Base-by-base conservation (phyloP, 2,797 vertebrate genomes). In the Syngnathus rostellatus region DNA sequence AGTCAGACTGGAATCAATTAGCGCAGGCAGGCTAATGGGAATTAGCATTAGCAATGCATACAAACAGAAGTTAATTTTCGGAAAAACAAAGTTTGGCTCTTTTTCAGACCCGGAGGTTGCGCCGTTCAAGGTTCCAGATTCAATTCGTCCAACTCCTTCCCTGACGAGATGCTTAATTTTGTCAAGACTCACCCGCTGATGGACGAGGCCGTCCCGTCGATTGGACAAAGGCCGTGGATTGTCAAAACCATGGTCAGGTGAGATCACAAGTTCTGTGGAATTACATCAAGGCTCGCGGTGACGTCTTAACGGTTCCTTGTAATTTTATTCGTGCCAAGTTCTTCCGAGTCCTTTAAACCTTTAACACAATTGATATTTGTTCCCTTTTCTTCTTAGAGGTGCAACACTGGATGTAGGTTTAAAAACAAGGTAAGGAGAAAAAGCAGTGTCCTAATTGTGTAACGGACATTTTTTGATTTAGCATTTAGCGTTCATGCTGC, bases 141-240 rank as follows among this genome's bases (percentile, higher is more conserved):
- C 81, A 97, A 96, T 50, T 93, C 94, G 11, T 98, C 95, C 64
- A 97, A 93, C 76, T 85, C 90, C 21, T 94, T 99, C 72, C 96
- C 97, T 0, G 96, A 99, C 8, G 97, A 99, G 86, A 95, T 98
- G 92, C 90, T 99, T 70, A 94, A 89, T 81, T 99, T 99, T 1
- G 91, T 98, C 62, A 99, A 98, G 89, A 97, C 95, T 0, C 97
- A 98, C 65, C 95, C 97, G 0, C 88, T 99, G 83, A 96, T 98
- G 96, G 95, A 98, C 0, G 95, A 97, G 77, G 92, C 94, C 0
- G 89, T 97, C 39, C 95, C 95, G 0, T 93, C 94, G 0, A 86
- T 98, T 17, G 94, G 94, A 65, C 92, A 94, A 1, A 84, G 72
- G 0, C 96, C 97, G 25, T 98, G 95, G 96, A 95, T 99, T 45